These are phyloP conservation scores for Euura lappo DNA, from an alignment of 1,140 invertebrate genomes.

Conservation along the genomic window DNA sequence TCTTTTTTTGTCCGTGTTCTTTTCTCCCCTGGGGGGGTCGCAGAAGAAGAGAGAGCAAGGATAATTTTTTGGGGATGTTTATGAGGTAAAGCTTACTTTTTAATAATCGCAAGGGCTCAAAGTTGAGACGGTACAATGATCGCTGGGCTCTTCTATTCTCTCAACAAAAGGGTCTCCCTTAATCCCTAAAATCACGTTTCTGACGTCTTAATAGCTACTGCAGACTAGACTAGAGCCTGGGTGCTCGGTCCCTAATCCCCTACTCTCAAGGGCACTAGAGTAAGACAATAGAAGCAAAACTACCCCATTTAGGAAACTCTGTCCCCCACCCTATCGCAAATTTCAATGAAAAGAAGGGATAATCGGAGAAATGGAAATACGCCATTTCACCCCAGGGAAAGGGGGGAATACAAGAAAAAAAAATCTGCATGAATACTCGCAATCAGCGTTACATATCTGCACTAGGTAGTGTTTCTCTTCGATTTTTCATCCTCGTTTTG, in stretches of 20 bases:
- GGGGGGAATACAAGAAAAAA: neutral
- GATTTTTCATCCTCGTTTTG: neutral
- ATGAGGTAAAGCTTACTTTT: no score
- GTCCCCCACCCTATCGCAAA: neutral
- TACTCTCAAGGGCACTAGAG: neutral
- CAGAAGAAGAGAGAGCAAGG: no score
- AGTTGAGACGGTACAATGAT: no score
- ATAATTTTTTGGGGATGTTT: no score
- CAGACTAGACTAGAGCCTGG: no score
- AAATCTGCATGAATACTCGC: slow-evolving; percentile 6
- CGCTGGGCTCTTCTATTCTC: no score
- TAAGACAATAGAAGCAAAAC: slow-evolving; percentile 7
- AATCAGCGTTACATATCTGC: neutral
- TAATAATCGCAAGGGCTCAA: no score
- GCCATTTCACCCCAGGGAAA: no score
- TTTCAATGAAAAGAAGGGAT: neutral
- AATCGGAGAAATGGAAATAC: neutral
- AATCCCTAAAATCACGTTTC: no score
- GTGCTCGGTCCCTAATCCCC: neutral
- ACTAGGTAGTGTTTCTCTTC: neutral
- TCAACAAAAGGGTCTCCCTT: no score
- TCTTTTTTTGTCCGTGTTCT: no score
- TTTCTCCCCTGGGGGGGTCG: neutral
- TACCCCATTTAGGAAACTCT: neutral
- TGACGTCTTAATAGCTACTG: no score